A percentile compares a stretch with the other conserved stretches of the same genome.
These are phyloP conservation scores for Diadophis punctatus DNA, from an alignment of 2,113 vertebrate species.

Conservation along the genomic window DNA sequence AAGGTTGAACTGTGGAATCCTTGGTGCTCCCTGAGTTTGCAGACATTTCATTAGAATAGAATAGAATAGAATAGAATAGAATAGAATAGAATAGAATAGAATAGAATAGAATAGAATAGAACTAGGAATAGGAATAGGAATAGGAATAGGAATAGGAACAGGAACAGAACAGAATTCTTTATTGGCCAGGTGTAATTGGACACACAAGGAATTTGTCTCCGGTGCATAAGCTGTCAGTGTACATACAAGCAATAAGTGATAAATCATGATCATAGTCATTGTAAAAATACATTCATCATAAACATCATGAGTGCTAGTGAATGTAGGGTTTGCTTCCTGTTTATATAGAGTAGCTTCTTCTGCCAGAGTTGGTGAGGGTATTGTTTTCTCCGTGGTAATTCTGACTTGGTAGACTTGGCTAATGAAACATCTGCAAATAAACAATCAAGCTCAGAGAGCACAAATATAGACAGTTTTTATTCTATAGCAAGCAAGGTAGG, in stretches of 20 bases:
- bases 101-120: too few species aligned
- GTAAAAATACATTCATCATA: too few species aligned
- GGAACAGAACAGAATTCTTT: too few species aligned
- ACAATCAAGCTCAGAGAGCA: not conserved
- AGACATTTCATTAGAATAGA: not conserved
- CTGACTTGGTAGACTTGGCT: not conserved
- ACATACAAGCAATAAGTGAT: too few species aligned
- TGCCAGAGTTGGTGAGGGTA: not conserved
- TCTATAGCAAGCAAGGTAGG: not conserved
- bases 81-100: too few species aligned
- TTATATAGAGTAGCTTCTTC: not conserved
- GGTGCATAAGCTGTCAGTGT: too few species aligned
- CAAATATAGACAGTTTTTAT: not conserved
- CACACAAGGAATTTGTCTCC: too few species aligned
- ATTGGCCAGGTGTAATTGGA: too few species aligned
- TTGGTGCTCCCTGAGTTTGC: not conserved
- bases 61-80: too few species aligned
- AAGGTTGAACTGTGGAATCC: not conserved
- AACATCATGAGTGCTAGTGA: not conserved
- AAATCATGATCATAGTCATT: too few species aligned
- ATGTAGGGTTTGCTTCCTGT: not conserved
- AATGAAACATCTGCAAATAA: not conserved
- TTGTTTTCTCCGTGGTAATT: not conserved
- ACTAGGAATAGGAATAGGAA: too few species aligned
- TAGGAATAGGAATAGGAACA: too few species aligned